phyloP scores from a whole-genome alignment of 2,888 invertebrate species.

The Chaitophorus viminalis region DNA sequence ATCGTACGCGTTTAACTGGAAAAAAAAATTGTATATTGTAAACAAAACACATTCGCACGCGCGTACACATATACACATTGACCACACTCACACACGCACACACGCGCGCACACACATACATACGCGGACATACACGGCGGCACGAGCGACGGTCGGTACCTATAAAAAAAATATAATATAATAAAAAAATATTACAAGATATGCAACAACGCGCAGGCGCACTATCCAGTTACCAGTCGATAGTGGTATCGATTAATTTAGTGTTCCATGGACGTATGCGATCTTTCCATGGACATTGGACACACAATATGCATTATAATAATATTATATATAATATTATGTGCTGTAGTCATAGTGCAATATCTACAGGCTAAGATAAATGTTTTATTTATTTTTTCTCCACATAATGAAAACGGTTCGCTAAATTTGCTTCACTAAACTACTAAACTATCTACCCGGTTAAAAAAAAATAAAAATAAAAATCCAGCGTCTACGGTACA shows the following conservation, averaged over 20 bases:
- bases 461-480: too few species aligned
- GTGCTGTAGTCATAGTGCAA: too few species aligned
- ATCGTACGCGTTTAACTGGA: neutral
- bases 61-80: neutral
- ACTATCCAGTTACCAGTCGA: conserved; percentile 21
- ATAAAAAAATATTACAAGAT: conserved; percentile 18
- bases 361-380: too few species aligned
- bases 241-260: conserved; percentile 42
- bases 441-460: too few species aligned
- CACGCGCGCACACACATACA: neutral
- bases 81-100: neutral
- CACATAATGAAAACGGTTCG: too few species aligned
- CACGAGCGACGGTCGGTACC: neutral
- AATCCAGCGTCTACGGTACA: too few species aligned
- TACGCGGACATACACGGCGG: neutral
- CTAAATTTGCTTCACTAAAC: too few species aligned
- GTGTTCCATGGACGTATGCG: conserved; percentile 33
- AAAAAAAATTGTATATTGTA: conserved; percentile 39
- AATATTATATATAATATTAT: too few species aligned
- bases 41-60: conserved; percentile 48
- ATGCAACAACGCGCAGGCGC: conserved; percentile 36
- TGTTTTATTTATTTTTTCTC: too few species aligned
- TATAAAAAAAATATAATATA: too few species aligned
- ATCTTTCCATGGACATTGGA: conserved; percentile 59
- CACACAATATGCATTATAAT: too few species aligned